phyloP scores from a whole-genome alignment of 92 coral and sea anemone genomes.

The Umimayanthus chanpuru region DNA sequence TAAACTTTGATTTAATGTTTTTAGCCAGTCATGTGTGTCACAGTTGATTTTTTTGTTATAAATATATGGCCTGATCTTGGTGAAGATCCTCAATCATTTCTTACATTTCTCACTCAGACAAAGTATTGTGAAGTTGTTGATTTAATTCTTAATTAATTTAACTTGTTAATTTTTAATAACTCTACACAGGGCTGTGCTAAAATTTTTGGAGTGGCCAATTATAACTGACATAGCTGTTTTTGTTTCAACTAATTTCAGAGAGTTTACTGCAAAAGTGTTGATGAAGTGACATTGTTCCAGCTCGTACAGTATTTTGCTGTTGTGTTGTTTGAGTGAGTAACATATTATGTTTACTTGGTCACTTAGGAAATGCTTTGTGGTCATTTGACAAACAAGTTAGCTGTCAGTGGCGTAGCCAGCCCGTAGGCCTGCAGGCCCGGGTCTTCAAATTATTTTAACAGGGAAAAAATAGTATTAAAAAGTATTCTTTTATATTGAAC shows the following conservation, averaged over 20 bases:
- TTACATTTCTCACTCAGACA: background rate
- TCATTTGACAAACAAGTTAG: background rate
- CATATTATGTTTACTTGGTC: background rate
- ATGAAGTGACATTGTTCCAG: constrained; percentile 88
- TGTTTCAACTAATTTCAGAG: constrained; percentile 62
- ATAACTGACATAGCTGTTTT: background rate
- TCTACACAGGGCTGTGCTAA: no score
- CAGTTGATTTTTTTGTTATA: no score
- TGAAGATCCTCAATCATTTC: no score
- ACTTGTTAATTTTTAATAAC: no score
- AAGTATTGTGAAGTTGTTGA: background rate
- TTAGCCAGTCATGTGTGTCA: no score
- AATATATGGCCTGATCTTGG: no score
- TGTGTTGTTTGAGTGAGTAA: constrained; percentile 97
- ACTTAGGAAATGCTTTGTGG: background rate
- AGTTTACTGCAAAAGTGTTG: constrained; percentile 87
- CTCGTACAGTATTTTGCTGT: constrained; percentile 96
- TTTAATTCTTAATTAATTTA: background rate
- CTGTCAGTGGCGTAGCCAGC: no score
- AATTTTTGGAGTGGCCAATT: background rate
- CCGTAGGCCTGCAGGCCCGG: no score
- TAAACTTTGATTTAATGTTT: no score
- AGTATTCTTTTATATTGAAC: no score
- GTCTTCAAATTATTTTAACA: no score
- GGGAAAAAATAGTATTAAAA: no score